phyloP scores from a whole-genome alignment of 2,888 invertebrate genomes.

The Tribolium freemani region DNA sequence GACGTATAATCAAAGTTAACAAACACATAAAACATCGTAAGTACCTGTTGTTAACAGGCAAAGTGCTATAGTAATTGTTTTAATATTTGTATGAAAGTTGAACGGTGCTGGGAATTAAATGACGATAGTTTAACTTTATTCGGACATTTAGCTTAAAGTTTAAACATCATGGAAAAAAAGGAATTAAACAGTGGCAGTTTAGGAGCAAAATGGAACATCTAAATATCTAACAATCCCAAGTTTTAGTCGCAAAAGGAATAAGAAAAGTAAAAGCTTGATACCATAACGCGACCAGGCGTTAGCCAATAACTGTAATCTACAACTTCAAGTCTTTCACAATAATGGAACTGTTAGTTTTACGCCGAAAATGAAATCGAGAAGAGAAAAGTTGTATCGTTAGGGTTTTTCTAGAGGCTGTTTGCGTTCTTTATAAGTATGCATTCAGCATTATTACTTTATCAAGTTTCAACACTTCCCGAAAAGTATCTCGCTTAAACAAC shows the following conservation, averaged over 20 bases:
- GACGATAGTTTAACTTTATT: slow-evolving; percentile 31
- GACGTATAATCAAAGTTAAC: slow-evolving; percentile 8
- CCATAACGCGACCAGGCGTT: slow-evolving; percentile 52
- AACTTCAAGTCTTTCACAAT: slow-evolving; percentile 54
- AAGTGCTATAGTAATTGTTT: slow-evolving; percentile 10
- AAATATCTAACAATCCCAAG: slow-evolving; percentile 48
- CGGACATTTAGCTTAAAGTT: slow-evolving; percentile 24
- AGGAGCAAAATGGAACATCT: slow-evolving; percentile 46
- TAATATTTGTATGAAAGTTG: slow-evolving; percentile 24
- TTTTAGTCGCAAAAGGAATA: slow-evolving; percentile 46
- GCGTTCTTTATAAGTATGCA: slow-evolving; percentile 46
- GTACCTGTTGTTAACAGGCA: not conserved
- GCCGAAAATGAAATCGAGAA: slow-evolving; percentile 56
- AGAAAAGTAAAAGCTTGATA: slow-evolving; percentile 47
- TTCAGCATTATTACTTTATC: slow-evolving; percentile 49
- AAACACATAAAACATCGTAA: slow-evolving; percentile 1
- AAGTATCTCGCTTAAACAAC: slow-evolving; percentile 10
- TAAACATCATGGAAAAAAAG: slow-evolving; percentile 31
- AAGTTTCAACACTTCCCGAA: slow-evolving; percentile 38
- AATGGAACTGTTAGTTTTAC: slow-evolving; percentile 59
- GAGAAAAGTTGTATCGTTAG: slow-evolving; percentile 57
- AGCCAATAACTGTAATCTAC: slow-evolving; percentile 53
- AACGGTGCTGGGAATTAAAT: slow-evolving; percentile 11
- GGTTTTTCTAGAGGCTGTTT: slow-evolving; percentile 39
- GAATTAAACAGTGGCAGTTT: slow-evolving; percentile 42